Base-by-base conservation (phyloP, 2,797 vertebrate species). In the Chiloscyllium punctatum region DNA sequence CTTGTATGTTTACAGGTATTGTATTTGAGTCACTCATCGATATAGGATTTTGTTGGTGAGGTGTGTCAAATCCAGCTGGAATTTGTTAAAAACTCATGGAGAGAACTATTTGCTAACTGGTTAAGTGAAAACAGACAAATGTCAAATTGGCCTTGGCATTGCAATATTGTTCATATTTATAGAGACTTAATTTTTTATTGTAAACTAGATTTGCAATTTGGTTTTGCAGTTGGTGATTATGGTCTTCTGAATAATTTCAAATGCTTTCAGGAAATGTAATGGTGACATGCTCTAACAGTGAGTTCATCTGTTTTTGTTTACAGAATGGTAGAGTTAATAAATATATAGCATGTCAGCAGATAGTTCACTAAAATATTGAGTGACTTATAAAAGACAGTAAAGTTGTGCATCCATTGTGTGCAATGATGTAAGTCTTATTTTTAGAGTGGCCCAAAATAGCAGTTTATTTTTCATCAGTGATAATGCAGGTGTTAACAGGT, bases 61-160 rank as follows among this genome's bases (percentile, higher is more conserved):
- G 71, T 95, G 71, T 95, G 94, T 77, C 57, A 71, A 16, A 33
- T 4, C 48, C 42, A 95, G 68, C 94, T 95, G 94, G 94, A 95
- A 57, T 95, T 95, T 33, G 74, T 95, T 95, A 77, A 95, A 77
- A 95, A 33, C 42, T 77, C 71, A 1, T 77, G 71, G 71, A 95
- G 77, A 18, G 94, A 95, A 51, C 30, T 27, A 53, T 95, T 95
- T 95, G 48, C 48, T 94, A 94, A 72, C 92, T 94, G 69, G 92
- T 57, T 95, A 77, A 95, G 71, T 95, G 71, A 95, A 95, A 95
- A 77, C 94, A 95, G 94, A 95, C 42, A 92, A 92, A 95, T 95
- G 42, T 77, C 71, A 95, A 94, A 95, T 95, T 95, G 94, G 94
- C 71, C 94, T 77, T 95, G 71, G 94, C 71, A 77, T 77, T 95